These are phyloP conservation scores for Rhagium mordax DNA, from an alignment of 2,888 invertebrate species.

Conservation along the genomic window DNA sequence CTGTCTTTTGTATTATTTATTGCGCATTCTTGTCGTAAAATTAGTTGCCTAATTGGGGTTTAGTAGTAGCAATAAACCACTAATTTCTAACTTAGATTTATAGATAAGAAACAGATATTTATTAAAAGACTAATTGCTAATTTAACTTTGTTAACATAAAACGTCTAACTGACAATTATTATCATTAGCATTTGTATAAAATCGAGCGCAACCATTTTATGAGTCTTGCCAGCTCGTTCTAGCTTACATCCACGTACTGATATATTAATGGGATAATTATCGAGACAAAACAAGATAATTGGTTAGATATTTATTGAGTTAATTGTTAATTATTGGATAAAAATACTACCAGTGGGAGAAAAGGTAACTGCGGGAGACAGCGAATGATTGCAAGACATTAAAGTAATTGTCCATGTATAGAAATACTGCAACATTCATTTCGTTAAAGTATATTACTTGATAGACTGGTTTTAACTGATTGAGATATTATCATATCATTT, in stretches of 20 bases:
- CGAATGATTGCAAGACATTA: conserved; percentile 45
- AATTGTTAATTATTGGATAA: conserved; percentile 10
- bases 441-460: conserved; percentile 54
- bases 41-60: not conserved
- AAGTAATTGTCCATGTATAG: conserved; percentile 50
- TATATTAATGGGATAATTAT: conserved; percentile 21
- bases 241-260: not conserved
- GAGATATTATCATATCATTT: conserved; percentile 59
- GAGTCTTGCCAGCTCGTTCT: not conserved
- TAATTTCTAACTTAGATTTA: conserved; percentile 4
- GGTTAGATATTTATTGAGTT: conserved; percentile 24
- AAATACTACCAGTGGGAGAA: conserved; percentile 20
- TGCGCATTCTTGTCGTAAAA: not conserved
- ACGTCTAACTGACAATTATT: not conserved
- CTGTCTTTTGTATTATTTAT: not conserved
- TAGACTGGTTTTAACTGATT: conserved; percentile 59
- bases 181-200: not conserved
- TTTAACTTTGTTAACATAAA: not conserved
- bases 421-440: conserved; percentile 44
- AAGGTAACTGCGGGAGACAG: conserved; percentile 13
- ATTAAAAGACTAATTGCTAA: conserved; percentile 3
- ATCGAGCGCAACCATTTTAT: not conserved
- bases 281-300: conserved; percentile 23
- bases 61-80: conserved; percentile 2
- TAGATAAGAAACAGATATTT: not conserved